Evolutionary conservation across 2,888 invertebrate genomes (phyloP), one percentile per base, ranked within the genome.

Genomic region (Hesperia comma): DNA sequence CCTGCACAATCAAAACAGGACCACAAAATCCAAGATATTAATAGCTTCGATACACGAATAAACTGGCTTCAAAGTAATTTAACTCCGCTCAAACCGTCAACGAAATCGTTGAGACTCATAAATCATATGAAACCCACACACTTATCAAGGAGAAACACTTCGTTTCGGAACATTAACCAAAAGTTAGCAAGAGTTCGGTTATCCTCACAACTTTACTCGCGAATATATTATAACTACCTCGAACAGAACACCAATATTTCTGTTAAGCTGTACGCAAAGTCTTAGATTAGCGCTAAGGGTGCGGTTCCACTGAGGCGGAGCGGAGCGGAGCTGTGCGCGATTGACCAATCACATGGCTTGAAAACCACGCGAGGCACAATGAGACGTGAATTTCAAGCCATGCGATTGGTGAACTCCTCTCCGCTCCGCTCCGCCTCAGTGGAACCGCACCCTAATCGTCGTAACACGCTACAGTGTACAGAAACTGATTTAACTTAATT

Each of bases 121-220:
- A 67, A 67, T 67, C 67, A 67, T 56, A 49, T 14, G 55, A 21
- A 61, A 55, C 67, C 55, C 61, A 61, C 66, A 63, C 57, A 61
- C 61, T 67, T 67, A 67, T 67, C 67, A 49, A 67, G 37, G 12
- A 49, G 43, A 46, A 67, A 61, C 67, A 67, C 67, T 61, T 51
- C 67, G 67, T 61, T 41, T 49, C 67, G 56, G 61, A 61, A 61
- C 67, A 67, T 67, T 67, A 67, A 67, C 49, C 61, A 55, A 56
- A 61, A 61, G 61, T 67, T 67, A 56, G 55, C 67, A 41, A 37
- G 40, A 49, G 56, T 56, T 61, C 56, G 61, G 56, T 55, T 67
- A 55, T 49, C 55, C 49, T 56, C 49, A 21, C 49, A 49, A 61
- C 40, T 55, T 58, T 41, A 19, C 32, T 58, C 14, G 15, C 17